Percentiles rank a stretch among this genome's conserved stretches.
phyloP scores from a whole-genome alignment of 2,888 invertebrate species.

The Quadriops clusia region DNA sequence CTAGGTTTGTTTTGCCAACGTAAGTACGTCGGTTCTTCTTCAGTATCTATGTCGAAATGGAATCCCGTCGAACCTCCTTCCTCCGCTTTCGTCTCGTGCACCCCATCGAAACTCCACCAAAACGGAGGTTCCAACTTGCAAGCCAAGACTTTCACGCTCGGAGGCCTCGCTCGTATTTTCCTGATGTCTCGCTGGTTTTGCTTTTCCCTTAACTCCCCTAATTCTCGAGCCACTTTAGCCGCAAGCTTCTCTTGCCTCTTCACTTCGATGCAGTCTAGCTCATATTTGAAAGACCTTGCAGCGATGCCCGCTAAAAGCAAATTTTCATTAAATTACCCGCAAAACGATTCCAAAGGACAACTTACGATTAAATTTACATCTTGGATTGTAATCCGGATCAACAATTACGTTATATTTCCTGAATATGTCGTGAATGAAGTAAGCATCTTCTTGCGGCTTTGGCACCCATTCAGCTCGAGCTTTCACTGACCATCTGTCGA shows the following conservation, averaged over 20 bases:
- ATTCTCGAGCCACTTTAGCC: conserved; percentile 26
- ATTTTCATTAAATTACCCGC: too few relatives aligned
- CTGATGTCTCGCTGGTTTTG: conserved; percentile 7
- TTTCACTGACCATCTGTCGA: conserved; percentile 39
- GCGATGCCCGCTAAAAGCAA: conserved; percentile 36
- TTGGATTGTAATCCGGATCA: conserved; percentile 23
- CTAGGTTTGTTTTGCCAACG: conserved; percentile 44
- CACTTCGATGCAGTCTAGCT: conserved; percentile 42
- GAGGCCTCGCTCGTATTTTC: conserved; percentile 18
- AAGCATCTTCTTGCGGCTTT: conserved; percentile 43
- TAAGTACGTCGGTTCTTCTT: conserved; percentile 27
- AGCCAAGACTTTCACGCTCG: conserved; percentile 17
- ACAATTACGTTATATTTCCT: conserved; percentile 31
- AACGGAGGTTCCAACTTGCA: conserved; percentile 25
- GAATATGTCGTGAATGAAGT: conserved; percentile 40
- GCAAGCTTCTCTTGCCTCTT: conserved; percentile 31
- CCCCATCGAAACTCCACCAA: conserved; percentile 26
- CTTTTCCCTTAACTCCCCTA: conserved; percentile 18
- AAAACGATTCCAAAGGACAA: too few relatives aligned
- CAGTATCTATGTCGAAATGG: conserved; percentile 10
- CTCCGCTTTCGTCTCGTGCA: too few relatives aligned
- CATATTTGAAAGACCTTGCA: conserved; percentile 45
- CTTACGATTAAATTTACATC: conserved; percentile 27
- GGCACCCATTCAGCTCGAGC: conserved; percentile 45
- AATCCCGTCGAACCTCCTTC: neutral